phyloP scores from a whole-genome alignment of 2,797 vertebrate species.

The Rhinatrema bivittatum region DNA sequence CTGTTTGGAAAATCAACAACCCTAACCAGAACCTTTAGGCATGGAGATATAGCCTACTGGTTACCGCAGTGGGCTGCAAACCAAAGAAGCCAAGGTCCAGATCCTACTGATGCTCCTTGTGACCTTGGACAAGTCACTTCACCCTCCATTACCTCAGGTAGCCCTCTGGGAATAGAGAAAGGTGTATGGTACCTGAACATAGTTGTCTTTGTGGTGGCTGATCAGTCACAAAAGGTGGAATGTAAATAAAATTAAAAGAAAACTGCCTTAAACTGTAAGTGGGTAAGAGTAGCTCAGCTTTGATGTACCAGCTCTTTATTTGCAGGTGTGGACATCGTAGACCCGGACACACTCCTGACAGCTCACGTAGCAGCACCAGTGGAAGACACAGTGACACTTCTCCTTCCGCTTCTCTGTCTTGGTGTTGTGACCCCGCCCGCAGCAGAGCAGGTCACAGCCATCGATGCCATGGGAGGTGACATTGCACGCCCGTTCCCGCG shows the following conservation, averaged over 20 bases:
- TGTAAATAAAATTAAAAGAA: not conserved
- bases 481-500: slow-evolving; percentile 87
- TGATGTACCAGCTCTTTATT: slow-evolving; percentile 51
- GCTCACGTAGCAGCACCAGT: slow-evolving; percentile 97
- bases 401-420: slow-evolving; percentile 93
- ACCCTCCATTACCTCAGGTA: too few species aligned
- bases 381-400: slow-evolving; percentile 97
- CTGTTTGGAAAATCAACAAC: too few species aligned
- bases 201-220: not conserved
- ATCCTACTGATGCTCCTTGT: too few species aligned
- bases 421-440: slow-evolving; percentile 93
- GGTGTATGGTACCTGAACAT: not conserved
- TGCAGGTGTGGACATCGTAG: slow-evolving; percentile 95
- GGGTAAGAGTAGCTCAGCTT: not conserved
- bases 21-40: too few species aligned
- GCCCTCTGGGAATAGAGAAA: too few species aligned
- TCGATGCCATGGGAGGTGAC: slow-evolving; percentile 95
- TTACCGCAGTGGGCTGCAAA: too few species aligned
- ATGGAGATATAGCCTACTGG: too few species aligned
- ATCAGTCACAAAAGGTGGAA: not conserved
- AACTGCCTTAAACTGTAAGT: not conserved
- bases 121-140: too few species aligned
- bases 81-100: too few species aligned
- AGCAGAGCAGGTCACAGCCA: slow-evolving; percentile 94
- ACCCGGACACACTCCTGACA: slow-evolving; percentile 90